phyloP scores from a whole-genome alignment of 2,888 invertebrate genomes.

The Sphinx pinastri region DNA sequence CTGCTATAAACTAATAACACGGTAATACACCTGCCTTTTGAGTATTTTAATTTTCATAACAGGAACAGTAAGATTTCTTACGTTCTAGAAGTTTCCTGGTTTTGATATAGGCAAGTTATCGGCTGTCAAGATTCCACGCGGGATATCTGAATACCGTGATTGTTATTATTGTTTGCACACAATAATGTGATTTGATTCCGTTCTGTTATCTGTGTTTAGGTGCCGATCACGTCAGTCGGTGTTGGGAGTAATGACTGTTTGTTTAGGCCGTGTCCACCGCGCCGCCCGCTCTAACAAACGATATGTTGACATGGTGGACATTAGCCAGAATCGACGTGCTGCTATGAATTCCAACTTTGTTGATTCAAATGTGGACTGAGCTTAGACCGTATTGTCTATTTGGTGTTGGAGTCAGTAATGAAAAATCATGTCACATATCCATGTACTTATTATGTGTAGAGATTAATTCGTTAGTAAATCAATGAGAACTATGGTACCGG shows the following conservation, averaged over 20 bases:
- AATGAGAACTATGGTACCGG: no score
- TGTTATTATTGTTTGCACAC: constrained; percentile 29
- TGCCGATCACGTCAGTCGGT: constrained; percentile 43
- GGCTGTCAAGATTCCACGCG: neutral
- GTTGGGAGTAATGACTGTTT: constrained; percentile 70
- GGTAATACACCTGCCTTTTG: no score
- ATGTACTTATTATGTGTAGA: no score
- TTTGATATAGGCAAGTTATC: neutral
- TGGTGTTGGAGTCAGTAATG: neutral
- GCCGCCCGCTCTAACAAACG: constrained; percentile 45
- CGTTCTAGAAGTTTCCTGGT: no score
- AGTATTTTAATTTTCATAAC: no score
- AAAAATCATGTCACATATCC: no score
- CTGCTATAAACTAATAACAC: no score
- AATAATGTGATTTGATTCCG: constrained; percentile 32
- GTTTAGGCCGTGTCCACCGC: constrained; percentile 66
- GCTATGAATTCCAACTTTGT: constrained; percentile 52
- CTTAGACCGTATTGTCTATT: neutral
- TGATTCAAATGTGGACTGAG: constrained; percentile 38
- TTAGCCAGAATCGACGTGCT: constrained; percentile 63
- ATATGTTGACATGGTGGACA: constrained; percentile 65
- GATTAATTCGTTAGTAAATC: no score
- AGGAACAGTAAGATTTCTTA: no score
- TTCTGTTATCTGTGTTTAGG: constrained; percentile 37
- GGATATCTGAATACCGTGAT: neutral